Base-by-base conservation (phyloP, 2,888 invertebrate genomes). In the Drosophila rubida region DNA sequence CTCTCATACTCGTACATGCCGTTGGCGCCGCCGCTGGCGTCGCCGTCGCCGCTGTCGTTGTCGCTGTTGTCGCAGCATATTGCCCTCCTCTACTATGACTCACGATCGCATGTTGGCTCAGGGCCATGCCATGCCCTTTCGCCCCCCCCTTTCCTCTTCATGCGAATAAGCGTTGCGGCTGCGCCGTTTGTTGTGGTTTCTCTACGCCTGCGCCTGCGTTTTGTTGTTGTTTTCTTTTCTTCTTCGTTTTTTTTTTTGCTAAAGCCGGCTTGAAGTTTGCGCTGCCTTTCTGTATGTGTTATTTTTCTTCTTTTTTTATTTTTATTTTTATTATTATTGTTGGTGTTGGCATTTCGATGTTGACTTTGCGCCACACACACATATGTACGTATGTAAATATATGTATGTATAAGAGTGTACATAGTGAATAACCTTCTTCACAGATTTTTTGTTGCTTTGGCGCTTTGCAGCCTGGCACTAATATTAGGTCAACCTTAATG, bases 171-270 rank as follows among this genome's bases (percentile, higher is more conserved):
- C 46, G 11, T 54, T 30, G 75, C 80, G 79, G 55, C 79, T 69
- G 80, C 80, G 80, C 64, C 62, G 78, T 80, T 80, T 80, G 80
- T 80, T 80, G 80, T 80, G 80, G 80, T 80, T 80, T 83, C 69
- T 69, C 54, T 63, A 49, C 75, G 64, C 42, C 42, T 69, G 79
- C 69, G 75, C 30, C 44, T 44, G 62, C 11, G 32, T 54, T 65
- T 69, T n/a, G 69, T 62, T 69, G 62, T 65, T 60, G 59, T 61
- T 53, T 27, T 45, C 16, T 19, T 27, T 32, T 22, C 37, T 11
- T 11, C 27, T 32, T 25, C n/a, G 8, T 54, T 64, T 42, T 45
- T 46, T 53, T 39, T 46, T 71, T 61, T 65, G 39, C 49, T 64
- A 54, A 70, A 79, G 81, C 81, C 84, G 78, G 80, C 80, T 80